Percentiles rank a stretch among this genome's conserved stretches.
phyloP scores from a whole-genome alignment of 2,113 vertebrate species.

The Stegastes partitus region DNA sequence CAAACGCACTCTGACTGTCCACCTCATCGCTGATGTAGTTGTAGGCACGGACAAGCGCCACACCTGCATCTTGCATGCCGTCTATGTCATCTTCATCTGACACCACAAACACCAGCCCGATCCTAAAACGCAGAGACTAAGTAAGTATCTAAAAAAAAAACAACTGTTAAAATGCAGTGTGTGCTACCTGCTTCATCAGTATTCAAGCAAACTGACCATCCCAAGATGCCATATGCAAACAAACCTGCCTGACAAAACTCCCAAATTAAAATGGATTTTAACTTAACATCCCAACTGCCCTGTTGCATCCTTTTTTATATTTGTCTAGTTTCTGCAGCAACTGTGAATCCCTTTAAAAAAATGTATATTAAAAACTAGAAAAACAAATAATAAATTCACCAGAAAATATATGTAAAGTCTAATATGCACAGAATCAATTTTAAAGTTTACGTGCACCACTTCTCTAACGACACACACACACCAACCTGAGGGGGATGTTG shows the following conservation, averaged over 20 bases:
- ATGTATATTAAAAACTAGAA: not conserved
- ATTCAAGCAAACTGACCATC: slow-evolving; percentile 56
- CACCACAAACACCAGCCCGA: slow-evolving; percentile 96
- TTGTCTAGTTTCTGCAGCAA: slow-evolving; percentile 1
- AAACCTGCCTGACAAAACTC: slow-evolving; percentile 46
- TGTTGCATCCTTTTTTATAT: not conserved
- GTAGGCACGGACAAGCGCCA: slow-evolving; percentile 92
- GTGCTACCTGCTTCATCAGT: slow-evolving; percentile 48
- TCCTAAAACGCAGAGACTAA: slow-evolving; percentile 62
- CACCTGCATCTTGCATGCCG: slow-evolving; percentile 93
- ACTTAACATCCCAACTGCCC: not conserved
- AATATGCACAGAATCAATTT: not conserved
- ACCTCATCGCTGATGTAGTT: slow-evolving; percentile 94
- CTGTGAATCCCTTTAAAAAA: slow-evolving; percentile 1
- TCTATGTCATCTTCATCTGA: slow-evolving; percentile 91
- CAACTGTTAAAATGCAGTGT: slow-evolving; percentile 38
- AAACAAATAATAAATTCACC: not conserved
- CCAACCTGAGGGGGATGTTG: slow-evolving; percentile 94
- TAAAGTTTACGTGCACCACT: too few species aligned
- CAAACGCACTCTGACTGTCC: slow-evolving; percentile 93
- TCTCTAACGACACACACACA: slow-evolving; percentile 44
- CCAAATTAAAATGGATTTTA: slow-evolving; percentile 50
- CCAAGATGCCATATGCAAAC: slow-evolving; percentile 28
- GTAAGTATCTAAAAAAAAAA: not conserved
- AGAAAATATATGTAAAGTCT: not conserved